These are phyloP conservation scores for Temnothorax unifasciatus DNA, from an alignment of 2,888 invertebrate species.

Conservation along the genomic window DNA sequence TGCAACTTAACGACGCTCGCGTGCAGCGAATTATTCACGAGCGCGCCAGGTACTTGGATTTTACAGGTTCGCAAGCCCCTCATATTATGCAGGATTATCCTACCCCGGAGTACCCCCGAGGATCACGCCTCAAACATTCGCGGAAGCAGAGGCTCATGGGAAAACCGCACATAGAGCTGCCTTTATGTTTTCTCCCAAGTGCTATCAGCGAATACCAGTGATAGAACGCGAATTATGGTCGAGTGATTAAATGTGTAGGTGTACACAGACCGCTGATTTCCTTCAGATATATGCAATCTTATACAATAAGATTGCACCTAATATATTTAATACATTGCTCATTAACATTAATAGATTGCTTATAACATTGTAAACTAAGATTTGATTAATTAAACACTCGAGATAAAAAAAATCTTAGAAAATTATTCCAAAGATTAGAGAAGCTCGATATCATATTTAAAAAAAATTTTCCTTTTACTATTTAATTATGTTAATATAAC, in stretches of 20 bases:
- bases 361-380: not conserved
- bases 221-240: constrained; percentile 39
- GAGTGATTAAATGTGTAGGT: constrained; percentile 19
- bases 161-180: constrained; percentile 37
- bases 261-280: not conserved
- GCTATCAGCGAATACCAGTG: constrained; percentile 21
- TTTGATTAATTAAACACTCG: not conserved
- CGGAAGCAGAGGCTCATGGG: constrained; percentile 48
- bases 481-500: not conserved
- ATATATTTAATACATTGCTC: not conserved
- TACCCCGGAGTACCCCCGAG: constrained; percentile 40
- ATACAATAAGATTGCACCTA: not conserved
- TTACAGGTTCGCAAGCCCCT: constrained; percentile 67
- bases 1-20: constrained; percentile 74
- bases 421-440: not conserved
- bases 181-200: constrained; percentile 53
- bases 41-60: constrained; percentile 66
- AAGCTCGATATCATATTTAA: not conserved
- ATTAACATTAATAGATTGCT: not conserved
- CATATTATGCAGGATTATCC: constrained; percentile 72
- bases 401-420: not conserved
- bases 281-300: not conserved
- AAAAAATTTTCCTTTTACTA: not conserved
- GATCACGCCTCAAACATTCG: constrained; percentile 55
- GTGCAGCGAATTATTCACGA: constrained; percentile 71